Evolutionary conservation across 2,888 invertebrate species (phyloP).

Genomic region (Drosophila algonquin): DNA sequence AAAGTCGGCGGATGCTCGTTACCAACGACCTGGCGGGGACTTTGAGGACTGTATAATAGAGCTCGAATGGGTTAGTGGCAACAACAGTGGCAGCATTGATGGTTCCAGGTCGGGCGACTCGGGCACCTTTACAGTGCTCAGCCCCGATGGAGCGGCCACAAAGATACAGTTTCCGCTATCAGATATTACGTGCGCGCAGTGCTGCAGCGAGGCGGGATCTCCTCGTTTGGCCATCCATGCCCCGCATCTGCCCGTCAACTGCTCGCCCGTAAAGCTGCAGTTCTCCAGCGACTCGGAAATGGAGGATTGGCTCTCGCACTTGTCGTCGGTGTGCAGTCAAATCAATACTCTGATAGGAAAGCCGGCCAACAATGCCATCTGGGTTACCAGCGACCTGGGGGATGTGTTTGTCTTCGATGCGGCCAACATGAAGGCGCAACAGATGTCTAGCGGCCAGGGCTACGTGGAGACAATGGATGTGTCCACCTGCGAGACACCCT

Average conservation of each 20-base stretch:
- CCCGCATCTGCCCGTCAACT: slow-evolving; percentile 85
- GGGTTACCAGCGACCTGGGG: slow-evolving; percentile 91
- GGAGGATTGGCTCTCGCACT: slow-evolving; percentile 94
- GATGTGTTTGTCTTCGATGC: slow-evolving; percentile 93
- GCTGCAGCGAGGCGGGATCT: slow-evolving; percentile 91
- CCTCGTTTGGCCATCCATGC: slow-evolving; percentile 91
- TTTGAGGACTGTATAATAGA: slow-evolving; percentile 92
- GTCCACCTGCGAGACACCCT: slow-evolving; percentile 87
- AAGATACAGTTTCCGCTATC: slow-evolving; percentile 90
- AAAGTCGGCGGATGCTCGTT: slow-evolving; percentile 91
- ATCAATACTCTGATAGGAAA: slow-evolving; percentile 89
- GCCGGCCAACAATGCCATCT: slow-evolving; percentile 89
- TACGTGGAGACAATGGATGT: slow-evolving; percentile 89
- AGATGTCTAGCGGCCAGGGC: slow-evolving; percentile 83
- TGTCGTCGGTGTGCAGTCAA: slow-evolving; percentile 91
- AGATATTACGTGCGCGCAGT: slow-evolving; percentile 90
- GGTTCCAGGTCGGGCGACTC: slow-evolving; percentile 86
- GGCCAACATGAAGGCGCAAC: slow-evolving; percentile 86
- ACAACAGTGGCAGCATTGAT: slow-evolving; percentile 83
- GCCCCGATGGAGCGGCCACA: slow-evolving; percentile 90
- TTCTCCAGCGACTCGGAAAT: slow-evolving; percentile 93
- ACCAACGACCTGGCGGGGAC: slow-evolving; percentile 85
- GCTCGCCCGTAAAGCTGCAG: slow-evolving; percentile 88
- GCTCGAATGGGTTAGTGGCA: slow-evolving; percentile 91
- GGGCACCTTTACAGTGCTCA: slow-evolving; percentile 90